These are phyloP conservation scores for Zeus faber DNA, from an alignment of 2,113 vertebrate genomes.

Conservation along the genomic window DNA sequence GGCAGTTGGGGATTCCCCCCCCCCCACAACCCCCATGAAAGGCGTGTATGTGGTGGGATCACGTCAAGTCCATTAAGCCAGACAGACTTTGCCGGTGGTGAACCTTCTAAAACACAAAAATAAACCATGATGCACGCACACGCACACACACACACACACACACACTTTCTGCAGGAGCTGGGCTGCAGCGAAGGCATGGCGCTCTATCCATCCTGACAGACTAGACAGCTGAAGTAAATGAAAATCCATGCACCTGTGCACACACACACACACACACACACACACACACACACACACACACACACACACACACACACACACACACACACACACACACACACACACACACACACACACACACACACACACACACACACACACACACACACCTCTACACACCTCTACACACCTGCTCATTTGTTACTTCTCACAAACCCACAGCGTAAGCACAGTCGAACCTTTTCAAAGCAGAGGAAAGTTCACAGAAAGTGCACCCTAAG, in stretches of 20 bases:
- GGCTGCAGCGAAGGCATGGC: constrained; percentile 21
- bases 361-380: not conserved
- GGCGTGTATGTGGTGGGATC: constrained; percentile 29
- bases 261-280: not conserved
- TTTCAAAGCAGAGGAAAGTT: too few species aligned
- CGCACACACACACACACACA: constrained; percentile 12
- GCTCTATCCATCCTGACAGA: constrained; percentile 25
- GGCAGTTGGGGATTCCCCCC: too few species aligned
- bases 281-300: not conserved
- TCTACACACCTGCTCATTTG: not conserved
- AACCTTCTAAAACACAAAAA: constrained; percentile 30
- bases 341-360: constrained; percentile 4
- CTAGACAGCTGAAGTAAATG: constrained; percentile 6
- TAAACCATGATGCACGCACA: not conserved
- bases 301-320: constrained; percentile 2
- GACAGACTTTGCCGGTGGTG: constrained; percentile 27
- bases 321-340: too few species aligned
- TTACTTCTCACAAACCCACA: not conserved
- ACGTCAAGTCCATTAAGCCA: constrained; percentile 36
- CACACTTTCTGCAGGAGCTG: constrained; percentile 30
- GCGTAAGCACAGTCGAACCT: not conserved
- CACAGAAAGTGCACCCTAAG: too few species aligned
- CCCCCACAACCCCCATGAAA: constrained; percentile 37
- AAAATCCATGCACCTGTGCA: constrained; percentile 4
- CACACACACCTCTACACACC: not conserved